Conservation (phyloP, 1,140 invertebrate species). For the Zaprionus vittiger region DNA sequence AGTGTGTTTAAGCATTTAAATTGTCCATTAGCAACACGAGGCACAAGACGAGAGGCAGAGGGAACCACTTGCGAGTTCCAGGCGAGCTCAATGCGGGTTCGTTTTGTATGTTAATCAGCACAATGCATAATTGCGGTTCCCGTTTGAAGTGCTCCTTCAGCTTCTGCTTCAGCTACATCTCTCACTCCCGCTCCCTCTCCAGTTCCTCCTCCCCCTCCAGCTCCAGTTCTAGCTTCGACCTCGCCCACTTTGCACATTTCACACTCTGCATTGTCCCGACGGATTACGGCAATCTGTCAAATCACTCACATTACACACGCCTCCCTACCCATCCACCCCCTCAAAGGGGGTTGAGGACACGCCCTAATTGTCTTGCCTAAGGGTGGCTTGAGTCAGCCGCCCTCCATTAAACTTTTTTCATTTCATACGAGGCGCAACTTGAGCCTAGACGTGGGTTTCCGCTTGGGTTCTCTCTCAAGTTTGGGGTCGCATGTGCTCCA, state of each 20-base stretch:
- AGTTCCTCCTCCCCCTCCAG: too few relatives aligned
- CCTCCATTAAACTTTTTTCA: slow-evolving; percentile 23
- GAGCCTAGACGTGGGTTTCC: background rate
- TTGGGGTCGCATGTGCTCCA: slow-evolving; percentile 15
- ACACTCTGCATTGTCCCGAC: background rate
- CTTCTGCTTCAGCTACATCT: background rate
- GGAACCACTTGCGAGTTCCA: too few relatives aligned
- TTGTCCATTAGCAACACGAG: slow-evolving; percentile 11
- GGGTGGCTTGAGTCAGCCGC: background rate
- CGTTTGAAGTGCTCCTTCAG: background rate
- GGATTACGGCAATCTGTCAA: slow-evolving; percentile 19
- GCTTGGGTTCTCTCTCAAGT: background rate
- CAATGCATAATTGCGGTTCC: background rate
- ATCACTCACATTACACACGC: slow-evolving; percentile 27
- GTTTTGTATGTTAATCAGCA: background rate
- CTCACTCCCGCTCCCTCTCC: too few relatives aligned
- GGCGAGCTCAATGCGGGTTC: too few relatives aligned
- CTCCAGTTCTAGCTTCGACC: background rate
- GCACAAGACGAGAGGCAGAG: background rate
- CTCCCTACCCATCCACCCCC: too few relatives aligned
- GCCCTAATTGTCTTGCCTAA: slow-evolving; percentile 22
- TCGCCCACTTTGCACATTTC: background rate
- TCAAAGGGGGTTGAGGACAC: background rate
- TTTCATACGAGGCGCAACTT: slow-evolving; percentile 10
- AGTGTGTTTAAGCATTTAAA: slow-evolving; percentile 40